Base-by-base conservation (phyloP, 2,888 invertebrate genomes). In the Atrina japonica region DNA sequence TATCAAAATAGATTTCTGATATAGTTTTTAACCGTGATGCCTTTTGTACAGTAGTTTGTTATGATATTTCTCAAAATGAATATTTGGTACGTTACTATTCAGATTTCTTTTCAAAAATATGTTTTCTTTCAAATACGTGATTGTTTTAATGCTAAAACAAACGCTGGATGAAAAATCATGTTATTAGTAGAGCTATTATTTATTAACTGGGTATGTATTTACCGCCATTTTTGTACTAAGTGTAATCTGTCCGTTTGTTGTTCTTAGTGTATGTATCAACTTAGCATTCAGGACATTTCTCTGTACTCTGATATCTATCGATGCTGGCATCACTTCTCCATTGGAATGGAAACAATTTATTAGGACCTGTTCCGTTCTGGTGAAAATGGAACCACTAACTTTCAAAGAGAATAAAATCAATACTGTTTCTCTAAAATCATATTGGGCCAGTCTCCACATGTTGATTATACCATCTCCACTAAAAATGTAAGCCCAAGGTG, bases 391-490 rank as follows among this genome's bases (percentile, higher is more conserved):
- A 1, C 45, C 30, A 25, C 40, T 25, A 27, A 60, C 60, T n/a
- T 43, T 60, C 27, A 60, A 11, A n/a, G 25, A 25, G 30, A 60
- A 60, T 21, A 43, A 16, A 5, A 60, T 27, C 9, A 45, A 43
- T 11, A 60, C 23, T 6, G 45, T 25, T n/a, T 60, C 18, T 2
- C 18, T 43, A 27, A 60, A 60, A 27, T 60, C 60, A 25, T 60
- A 40, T 18, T 60, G 25, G 16, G 60, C 60, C n/a, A 60, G 47
- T 43, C 60, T 43, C 60, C 60, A 60, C 16, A 60, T 60, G 27
- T 29, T 29, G 45, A 60, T 27, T 21, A 45, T 47, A 7, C 60
- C 60, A 21, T 60, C 47, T n/a, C 60, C 60, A 47, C 27, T 25
- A 60, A 60, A 60, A n/a, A 23, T 43, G 16, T 29, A 6, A 9